Conservation (phyloP, 23 tunicate genomes). For the Oikopleura albicans region DNA sequence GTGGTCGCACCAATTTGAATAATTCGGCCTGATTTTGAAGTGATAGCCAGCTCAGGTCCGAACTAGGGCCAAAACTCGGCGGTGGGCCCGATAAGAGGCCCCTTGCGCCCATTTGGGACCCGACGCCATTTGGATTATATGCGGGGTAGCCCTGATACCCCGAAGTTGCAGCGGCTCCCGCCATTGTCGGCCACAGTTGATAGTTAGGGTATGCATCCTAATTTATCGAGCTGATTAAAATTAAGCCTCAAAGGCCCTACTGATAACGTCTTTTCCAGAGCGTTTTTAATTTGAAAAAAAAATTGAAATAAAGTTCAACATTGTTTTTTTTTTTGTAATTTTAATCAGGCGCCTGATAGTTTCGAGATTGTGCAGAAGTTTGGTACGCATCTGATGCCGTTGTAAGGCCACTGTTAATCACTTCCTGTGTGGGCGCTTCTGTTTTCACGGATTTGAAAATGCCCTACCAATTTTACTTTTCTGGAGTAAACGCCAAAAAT, state of each 20-base stretch:
- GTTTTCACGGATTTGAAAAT: too few species aligned
- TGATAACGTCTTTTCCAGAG: too few species aligned
- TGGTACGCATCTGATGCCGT: not conserved
- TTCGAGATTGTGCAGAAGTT: not conserved
- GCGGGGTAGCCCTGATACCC: not conserved
- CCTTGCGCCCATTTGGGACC: not conserved
- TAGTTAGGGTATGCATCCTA: not conserved
- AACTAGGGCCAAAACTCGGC: slow-evolving; percentile 7
- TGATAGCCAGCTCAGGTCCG: slow-evolving; percentile 84
- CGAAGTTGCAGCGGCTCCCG: not conserved
- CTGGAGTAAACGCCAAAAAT: too few species aligned
- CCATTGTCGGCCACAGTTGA: slow-evolving; percentile 11
- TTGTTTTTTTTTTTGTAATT: too few species aligned
- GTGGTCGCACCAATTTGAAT: slow-evolving; percentile 88
- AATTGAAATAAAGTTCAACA: too few species aligned
- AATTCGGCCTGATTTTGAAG: slow-evolving; percentile 70
- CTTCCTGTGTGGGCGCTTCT: not conserved
- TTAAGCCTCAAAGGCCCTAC: too few species aligned
- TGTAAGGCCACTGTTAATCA: not conserved
- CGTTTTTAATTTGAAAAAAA: too few species aligned
- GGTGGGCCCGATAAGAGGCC: not conserved
- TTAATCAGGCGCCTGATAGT: not conserved
- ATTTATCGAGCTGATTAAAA: too few species aligned
- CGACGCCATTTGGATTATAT: not conserved
- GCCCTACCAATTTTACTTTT: too few species aligned